Evolutionary conservation across 2,797 vertebrate genomes (phyloP).

Genomic region (Morelia viridis): DNA sequence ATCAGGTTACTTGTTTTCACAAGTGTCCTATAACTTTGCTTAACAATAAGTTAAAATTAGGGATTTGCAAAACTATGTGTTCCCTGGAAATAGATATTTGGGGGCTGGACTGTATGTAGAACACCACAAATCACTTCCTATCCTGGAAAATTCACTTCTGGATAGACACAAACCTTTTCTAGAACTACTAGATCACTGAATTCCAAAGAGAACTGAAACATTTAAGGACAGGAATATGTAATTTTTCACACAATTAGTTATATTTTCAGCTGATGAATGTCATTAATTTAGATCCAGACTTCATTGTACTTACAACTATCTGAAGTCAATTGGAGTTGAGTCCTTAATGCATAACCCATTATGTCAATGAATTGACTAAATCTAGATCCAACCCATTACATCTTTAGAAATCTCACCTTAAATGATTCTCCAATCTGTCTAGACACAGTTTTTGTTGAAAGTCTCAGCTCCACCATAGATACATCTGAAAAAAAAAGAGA

Average conservation of each 20-base stretch:
- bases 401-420: constrained; percentile 77
- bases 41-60: not conserved
- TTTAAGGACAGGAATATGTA: not conserved
- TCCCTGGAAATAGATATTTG: not conserved
- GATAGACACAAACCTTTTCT: not conserved
- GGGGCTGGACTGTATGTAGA: not conserved
- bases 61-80: not conserved
- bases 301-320: not conserved
- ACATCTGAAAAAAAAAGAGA: constrained; percentile 69
- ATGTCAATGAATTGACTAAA: not conserved
- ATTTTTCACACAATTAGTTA: not conserved
- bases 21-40: not conserved
- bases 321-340: not conserved
- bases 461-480: constrained; percentile 73
- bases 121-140: not conserved
- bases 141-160: not conserved
- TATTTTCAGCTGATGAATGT: not conserved
- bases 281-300: not conserved
- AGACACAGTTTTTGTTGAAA: constrained; percentile 71
- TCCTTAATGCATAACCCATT: not conserved
- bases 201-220: not conserved
- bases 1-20: not conserved
- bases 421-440: constrained; percentile 77
- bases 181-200: not conserved
- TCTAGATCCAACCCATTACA: not conserved